Percentiles rank a stretch among this genome's conserved stretches.
phyloP scores from a whole-genome alignment of 2,113 vertebrate species.

The Caranx melampygus region DNA sequence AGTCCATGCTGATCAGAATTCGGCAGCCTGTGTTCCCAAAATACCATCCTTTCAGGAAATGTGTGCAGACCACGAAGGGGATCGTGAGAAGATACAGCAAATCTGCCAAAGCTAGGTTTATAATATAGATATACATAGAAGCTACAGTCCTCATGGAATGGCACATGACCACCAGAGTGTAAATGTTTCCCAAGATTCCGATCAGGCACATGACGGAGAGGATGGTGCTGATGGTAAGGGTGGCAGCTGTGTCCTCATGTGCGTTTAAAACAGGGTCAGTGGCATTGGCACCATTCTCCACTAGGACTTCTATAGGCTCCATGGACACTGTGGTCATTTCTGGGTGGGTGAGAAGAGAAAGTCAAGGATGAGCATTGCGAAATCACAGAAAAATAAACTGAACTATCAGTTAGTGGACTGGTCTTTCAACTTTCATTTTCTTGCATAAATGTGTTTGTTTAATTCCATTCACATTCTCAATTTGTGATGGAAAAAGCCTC shows the following conservation, averaged over 20 bases:
- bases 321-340: constrained; percentile 82
- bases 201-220: constrained; percentile 91
- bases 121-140: constrained; percentile 95
- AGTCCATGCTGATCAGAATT: constrained; percentile 92
- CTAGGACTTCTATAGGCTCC: constrained; percentile 71
- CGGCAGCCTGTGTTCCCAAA: constrained; percentile 89
- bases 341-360: constrained; percentile 32
- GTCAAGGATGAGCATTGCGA: neutral
- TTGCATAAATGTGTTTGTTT: neutral
- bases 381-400: neutral
- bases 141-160: constrained; percentile 89
- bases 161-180: constrained; percentile 93
- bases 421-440: neutral
- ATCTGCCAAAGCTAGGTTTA: constrained; percentile 91
- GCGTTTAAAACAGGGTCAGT: constrained; percentile 36
- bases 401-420: neutral
- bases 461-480: neutral
- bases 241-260: constrained; percentile 86
- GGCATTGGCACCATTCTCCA: constrained; percentile 77
- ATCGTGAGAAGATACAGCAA: constrained; percentile 93
- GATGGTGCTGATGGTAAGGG: constrained; percentile 87
- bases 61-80: constrained; percentile 92
- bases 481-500: neutral
- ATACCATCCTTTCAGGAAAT: constrained; percentile 92
- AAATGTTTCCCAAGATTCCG: constrained; percentile 90